Conservation (phyloP, 2,113 vertebrate species). For the Excalfactoria chinensis region DNA sequence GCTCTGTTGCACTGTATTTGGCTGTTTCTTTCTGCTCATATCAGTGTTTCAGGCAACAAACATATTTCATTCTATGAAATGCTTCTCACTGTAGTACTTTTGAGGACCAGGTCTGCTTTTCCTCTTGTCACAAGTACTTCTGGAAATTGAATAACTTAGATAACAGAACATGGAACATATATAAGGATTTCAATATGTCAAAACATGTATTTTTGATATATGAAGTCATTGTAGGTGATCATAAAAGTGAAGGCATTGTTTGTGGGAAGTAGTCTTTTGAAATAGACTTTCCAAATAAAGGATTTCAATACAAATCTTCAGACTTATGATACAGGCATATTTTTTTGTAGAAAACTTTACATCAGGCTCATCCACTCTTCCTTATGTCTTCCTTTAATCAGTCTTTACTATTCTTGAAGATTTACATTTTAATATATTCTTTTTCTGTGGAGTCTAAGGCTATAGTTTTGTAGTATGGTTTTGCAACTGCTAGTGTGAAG, state of each 20-base stretch:
- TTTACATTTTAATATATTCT: not conserved
- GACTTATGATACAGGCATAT: fast-evolving
- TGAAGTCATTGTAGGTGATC: not conserved
- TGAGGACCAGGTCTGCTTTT: not conserved
- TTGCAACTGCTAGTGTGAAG: not conserved
- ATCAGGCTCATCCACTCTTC: not conserved
- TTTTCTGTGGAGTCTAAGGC: not conserved
- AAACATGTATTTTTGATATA: not conserved
- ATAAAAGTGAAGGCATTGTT: not conserved
- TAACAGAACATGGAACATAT: not conserved
- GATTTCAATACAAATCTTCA: not conserved
- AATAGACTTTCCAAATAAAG: not conserved
- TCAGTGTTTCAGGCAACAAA: not conserved
- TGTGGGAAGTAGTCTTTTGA: not conserved
- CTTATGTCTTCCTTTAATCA: not conserved
- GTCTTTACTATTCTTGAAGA: not conserved
- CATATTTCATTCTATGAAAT: not conserved
- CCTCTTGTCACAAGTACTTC: not conserved
- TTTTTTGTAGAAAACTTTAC: not conserved
- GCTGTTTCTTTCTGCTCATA: not conserved
- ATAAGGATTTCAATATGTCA: not conserved
- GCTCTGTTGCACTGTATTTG: not conserved
- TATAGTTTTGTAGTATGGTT: not conserved
- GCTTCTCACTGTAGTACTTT: not conserved
- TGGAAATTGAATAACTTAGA: not conserved